Evolutionary conservation across 2,888 invertebrate species (phyloP).

Genomic region (Drosophila barbarae): DNA sequence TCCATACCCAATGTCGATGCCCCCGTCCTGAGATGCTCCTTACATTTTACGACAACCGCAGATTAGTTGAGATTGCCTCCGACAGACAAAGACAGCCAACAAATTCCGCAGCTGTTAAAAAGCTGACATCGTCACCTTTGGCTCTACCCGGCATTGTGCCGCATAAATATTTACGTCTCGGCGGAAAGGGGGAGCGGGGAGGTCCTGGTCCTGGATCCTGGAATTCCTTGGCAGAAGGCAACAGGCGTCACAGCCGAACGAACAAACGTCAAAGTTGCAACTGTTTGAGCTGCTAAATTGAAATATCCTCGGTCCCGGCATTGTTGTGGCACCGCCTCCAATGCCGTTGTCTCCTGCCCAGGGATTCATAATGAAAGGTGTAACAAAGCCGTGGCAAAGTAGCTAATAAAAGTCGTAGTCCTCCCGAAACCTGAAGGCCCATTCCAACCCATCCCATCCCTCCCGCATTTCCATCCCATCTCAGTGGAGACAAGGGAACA

Average conservation of each 20-base stretch:
- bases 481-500: constrained; percentile 48
- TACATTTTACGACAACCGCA: constrained; percentile 68
- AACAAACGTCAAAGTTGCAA: constrained; percentile 71
- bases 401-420: constrained; percentile 66
- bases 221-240: constrained; percentile 54
- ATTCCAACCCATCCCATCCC: background rate
- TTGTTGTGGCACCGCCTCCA: constrained; percentile 58
- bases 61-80: constrained; percentile 66
- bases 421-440: constrained; percentile 35
- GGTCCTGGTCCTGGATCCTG: constrained; percentile 8
- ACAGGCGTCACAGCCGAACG: constrained; percentile 31
- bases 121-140: constrained; percentile 71
- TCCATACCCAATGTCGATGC: constrained; percentile 27
- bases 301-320: constrained; percentile 67
- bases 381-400: constrained; percentile 68
- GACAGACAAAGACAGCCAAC: constrained; percentile 61
- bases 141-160: constrained; percentile 53
- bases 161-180: constrained; percentile 70
- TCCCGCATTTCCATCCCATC: constrained; percentile 21
- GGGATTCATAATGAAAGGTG: constrained; percentile 63
- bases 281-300: constrained; percentile 73
- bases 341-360: constrained; percentile 3
- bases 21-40: constrained; percentile 16
- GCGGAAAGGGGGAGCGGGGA: no score
- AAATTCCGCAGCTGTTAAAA: constrained; percentile 72